Evolutionary conservation across 2,797 vertebrate species (phyloP).

Genomic region (Sebastes trivittatus): DNA sequence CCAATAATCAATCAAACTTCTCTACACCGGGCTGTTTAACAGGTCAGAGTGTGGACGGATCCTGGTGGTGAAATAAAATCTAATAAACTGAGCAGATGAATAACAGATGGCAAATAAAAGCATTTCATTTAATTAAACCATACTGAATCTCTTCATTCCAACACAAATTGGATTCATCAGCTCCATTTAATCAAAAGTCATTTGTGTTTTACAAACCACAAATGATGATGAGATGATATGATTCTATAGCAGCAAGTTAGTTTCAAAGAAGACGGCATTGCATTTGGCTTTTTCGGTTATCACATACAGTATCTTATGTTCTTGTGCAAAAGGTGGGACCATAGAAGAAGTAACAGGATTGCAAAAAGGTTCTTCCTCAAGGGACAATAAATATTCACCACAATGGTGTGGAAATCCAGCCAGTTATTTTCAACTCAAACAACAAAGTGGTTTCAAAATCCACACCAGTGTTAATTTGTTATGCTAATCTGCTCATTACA

Average conservation of each 20-base stretch:
- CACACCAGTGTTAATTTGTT: no score
- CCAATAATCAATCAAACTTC: neutral
- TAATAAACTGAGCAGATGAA: neutral
- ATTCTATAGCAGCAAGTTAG: neutral
- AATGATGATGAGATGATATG: neutral
- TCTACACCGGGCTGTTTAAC: neutral
- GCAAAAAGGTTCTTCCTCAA: neutral
- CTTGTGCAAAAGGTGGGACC: neutral
- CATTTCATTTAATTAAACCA: neutral
- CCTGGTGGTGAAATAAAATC: conserved; percentile 18
- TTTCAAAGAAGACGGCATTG: neutral
- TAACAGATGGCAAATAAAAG: neutral
- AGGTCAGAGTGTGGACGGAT: conserved; percentile 10
- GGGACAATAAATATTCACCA: neutral
- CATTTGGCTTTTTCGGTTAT: neutral
- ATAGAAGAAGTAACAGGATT: neutral
- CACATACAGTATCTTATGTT: neutral
- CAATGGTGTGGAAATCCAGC: no score
- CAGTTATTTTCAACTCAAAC: no score
- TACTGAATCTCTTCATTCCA: neutral
- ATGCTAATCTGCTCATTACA: no score
- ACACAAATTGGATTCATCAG: neutral
- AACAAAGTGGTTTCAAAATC: no score
- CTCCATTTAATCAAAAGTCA: no score
- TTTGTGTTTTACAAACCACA: neutral